Conservation (phyloP, 2,888 invertebrate species). For the Pegoplata infirma region DNA sequence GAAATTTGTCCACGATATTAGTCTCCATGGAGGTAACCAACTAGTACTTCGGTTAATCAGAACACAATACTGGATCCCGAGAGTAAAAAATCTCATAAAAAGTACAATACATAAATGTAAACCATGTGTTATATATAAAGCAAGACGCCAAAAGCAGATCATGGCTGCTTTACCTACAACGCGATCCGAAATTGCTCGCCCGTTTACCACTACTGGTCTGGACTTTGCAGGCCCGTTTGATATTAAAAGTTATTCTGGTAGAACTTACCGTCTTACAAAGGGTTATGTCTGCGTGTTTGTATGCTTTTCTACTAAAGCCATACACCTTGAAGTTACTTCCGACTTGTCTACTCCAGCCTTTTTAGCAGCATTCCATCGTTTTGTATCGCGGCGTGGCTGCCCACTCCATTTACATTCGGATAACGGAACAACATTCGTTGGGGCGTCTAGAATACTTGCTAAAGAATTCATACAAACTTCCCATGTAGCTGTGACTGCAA, state of each 20-base stretch:
- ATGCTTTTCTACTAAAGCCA: neutral
- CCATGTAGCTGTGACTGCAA: neutral
- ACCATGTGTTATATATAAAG: too few species aligned
- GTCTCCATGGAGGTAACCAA: constrained; percentile 33
- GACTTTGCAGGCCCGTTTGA: constrained; percentile 24
- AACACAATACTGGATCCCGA: constrained; percentile 6
- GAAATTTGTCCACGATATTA: constrained; percentile 25
- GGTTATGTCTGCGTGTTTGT: constrained; percentile 20
- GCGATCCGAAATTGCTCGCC: neutral
- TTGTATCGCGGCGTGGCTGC: too few species aligned
- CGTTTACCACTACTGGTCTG: constrained; percentile 2
- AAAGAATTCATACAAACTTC: neutral
- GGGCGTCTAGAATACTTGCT: neutral
- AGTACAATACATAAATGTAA: too few species aligned
- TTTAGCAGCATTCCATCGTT: too few species aligned
- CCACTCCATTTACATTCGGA: neutral
- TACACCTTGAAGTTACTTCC: constrained; percentile 4
- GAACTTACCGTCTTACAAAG: too few species aligned
- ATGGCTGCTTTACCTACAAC: too few species aligned
- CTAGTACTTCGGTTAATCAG: constrained; percentile 17
- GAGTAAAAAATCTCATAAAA: constrained; percentile 17
- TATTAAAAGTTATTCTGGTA: too few species aligned
- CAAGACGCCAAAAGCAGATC: too few species aligned
- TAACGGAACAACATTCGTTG: neutral
- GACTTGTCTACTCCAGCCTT: too few species aligned